Conservation (phyloP, 2,888 invertebrate species). For the Xestia ashworthii region DNA sequence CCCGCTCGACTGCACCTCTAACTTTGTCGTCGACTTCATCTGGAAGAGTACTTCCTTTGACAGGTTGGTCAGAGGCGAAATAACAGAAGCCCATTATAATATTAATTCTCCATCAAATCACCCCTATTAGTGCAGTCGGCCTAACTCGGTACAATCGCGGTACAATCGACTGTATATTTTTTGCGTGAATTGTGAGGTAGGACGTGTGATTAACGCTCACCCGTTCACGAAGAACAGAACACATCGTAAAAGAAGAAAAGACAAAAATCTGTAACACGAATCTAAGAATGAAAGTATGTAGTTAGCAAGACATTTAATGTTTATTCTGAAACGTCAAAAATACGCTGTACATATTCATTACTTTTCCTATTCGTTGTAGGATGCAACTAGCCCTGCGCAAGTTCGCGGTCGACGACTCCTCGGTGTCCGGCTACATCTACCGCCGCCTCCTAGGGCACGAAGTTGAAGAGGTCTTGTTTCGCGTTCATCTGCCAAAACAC, state of each 20-base stretch:
- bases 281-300: background rate
- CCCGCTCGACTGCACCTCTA: conserved; percentile 97
- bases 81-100: background rate
- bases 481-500: conserved; percentile 98
- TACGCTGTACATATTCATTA: background rate
- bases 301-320: background rate
- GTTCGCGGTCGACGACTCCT: conserved; percentile 98
- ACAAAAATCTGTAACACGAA: background rate
- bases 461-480: conserved; percentile 97
- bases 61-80: conserved; percentile 84
- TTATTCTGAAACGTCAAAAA: background rate
- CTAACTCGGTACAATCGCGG: background rate
- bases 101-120: background rate
- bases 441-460: conserved; percentile 98
- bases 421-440: conserved; percentile 99
- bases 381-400: conserved; percentile 98
- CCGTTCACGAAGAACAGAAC: background rate
- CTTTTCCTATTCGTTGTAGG: conserved; percentile 83
- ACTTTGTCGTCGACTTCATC: conserved; percentile 99
- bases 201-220: background rate
- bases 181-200: background rate
- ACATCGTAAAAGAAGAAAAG: no score
- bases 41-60: conserved; percentile 99
- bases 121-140: background rate
- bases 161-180: background rate